phyloP scores from a whole-genome alignment of 1,140 invertebrate genomes.

The Potamilus streckersoni region DNA sequence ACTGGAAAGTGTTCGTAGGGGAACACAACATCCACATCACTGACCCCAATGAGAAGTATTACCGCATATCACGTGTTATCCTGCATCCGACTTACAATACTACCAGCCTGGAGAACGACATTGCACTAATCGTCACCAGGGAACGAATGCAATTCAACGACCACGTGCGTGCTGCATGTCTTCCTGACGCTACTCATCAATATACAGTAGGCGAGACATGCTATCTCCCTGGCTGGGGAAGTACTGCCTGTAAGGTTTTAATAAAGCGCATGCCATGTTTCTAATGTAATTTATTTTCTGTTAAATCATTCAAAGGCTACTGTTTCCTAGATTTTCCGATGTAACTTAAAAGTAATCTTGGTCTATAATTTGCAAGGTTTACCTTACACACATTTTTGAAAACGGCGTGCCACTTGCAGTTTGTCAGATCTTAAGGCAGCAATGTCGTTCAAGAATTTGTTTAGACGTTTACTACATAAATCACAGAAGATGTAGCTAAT shows the following conservation, averaged over 20 bases:
- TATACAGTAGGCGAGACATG: slow-evolving; percentile 15
- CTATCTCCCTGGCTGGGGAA: slow-evolving; percentile 18
- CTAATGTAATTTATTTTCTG: too few species aligned
- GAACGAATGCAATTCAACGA: slow-evolving; percentile 15
- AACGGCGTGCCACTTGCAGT: too few species aligned
- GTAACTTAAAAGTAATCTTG: too few species aligned
- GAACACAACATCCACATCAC: slow-evolving; percentile 18
- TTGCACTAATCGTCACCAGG: slow-evolving; percentile 21
- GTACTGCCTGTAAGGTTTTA: slow-evolving; percentile 6
- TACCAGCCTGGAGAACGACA: slow-evolving; percentile 26
- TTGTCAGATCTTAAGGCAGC: too few species aligned
- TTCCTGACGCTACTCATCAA: slow-evolving; percentile 9
- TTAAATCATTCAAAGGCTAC: too few species aligned
- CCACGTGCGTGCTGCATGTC: slow-evolving; percentile 18
- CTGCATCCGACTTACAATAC: slow-evolving; percentile 26
- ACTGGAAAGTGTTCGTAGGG: slow-evolving; percentile 19
- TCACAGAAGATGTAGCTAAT: too few species aligned
- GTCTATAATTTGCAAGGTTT: too few species aligned
- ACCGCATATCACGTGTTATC: slow-evolving; percentile 24
- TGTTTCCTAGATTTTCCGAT: too few species aligned
- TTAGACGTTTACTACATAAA: too few species aligned
- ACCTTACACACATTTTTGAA: too few species aligned
- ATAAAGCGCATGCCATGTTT: too few species aligned
- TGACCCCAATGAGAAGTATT: slow-evolving; percentile 21
- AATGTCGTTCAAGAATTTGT: too few species aligned